Evolutionary conservation across 2,797 vertebrate genomes (phyloP).

Genomic region (Passerculus sandwichensis): DNA sequence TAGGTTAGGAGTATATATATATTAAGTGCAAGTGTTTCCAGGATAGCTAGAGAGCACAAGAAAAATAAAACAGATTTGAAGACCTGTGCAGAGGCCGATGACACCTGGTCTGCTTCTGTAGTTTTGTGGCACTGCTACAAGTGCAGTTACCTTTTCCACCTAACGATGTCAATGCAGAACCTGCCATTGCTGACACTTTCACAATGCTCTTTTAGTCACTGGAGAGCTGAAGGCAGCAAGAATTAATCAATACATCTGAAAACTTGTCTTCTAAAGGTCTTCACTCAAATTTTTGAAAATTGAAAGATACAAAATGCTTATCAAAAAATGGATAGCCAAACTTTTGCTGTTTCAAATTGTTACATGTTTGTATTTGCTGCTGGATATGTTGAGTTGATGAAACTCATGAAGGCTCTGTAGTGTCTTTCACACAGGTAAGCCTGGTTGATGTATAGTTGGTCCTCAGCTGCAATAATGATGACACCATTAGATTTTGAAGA

Average conservation of each 20-base stretch:
- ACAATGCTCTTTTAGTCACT: accelerated
- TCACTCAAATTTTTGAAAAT: neutral
- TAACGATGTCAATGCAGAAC: neutral
- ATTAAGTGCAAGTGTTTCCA: neutral
- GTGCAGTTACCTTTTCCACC: neutral
- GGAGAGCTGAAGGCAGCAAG: neutral
- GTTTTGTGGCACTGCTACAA: neutral
- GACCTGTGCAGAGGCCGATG: neutral
- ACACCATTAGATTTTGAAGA: neutral
- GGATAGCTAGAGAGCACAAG: neutral
- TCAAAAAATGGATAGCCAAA: neutral
- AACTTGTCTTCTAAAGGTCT: neutral
- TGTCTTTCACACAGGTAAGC: neutral
- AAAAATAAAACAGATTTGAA: neutral
- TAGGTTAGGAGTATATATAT: neutral
- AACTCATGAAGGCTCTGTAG: neutral
- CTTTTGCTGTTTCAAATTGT: neutral
- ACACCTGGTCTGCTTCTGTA: neutral
- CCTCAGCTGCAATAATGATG: neutral
- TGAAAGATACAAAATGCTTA: neutral
- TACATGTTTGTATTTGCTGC: neutral
- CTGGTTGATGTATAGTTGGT: accelerated
- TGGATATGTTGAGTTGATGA: neutral
- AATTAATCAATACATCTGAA: neutral
- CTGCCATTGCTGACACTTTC: neutral